phyloP scores from a whole-genome alignment of 2,797 vertebrate species.

The Streptopelia turtur region DNA sequence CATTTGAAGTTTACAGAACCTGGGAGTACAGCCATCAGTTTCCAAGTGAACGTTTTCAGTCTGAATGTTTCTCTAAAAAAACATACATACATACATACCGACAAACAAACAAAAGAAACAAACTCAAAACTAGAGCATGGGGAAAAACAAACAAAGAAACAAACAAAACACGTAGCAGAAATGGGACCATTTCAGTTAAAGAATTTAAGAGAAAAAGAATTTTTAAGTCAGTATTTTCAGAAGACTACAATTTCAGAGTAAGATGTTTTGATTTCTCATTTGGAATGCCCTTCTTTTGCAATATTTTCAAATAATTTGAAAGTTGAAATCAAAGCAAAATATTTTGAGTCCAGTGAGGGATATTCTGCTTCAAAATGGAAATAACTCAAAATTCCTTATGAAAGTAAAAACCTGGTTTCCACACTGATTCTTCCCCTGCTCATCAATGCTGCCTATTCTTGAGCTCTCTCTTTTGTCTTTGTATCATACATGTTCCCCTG shows the following conservation, averaged over 20 bases:
- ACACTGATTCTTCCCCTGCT: background rate
- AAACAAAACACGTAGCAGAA: background rate
- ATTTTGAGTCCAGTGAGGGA: background rate
- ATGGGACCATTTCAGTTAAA: background rate
- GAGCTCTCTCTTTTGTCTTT: background rate
- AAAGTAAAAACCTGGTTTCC: background rate
- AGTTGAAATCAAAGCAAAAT: background rate
- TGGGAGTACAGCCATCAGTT: fast-evolving
- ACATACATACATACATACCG: background rate
- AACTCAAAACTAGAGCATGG: background rate
- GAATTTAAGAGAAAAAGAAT: background rate
- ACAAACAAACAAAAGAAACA: background rate
- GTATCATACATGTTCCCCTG: background rate
- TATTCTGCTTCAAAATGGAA: background rate
- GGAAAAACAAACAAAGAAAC: background rate
- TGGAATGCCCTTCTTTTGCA: background rate
- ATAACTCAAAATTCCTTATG: background rate
- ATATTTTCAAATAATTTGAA: background rate
- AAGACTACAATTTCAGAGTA: background rate
- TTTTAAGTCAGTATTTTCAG: background rate
- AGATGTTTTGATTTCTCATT: background rate
- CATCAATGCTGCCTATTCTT: background rate
- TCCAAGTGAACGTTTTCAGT: background rate
- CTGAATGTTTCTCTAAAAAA: background rate
- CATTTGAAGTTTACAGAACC: background rate